Evolutionary conservation across 2,888 invertebrate species (phyloP).

Genomic region (Tanypteryx hageni): DNA sequence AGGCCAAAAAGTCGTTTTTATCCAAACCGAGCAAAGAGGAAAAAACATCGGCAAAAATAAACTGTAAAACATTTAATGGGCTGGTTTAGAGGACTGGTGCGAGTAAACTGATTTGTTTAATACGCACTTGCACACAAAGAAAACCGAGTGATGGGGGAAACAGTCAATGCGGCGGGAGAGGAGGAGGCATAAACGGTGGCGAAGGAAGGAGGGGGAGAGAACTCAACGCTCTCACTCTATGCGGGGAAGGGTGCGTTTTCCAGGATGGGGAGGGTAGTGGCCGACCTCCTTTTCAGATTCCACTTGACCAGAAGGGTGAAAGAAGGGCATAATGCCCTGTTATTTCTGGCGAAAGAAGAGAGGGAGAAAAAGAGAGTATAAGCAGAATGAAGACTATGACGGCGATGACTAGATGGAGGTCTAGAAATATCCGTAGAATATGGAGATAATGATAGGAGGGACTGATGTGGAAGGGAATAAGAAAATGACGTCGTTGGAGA

Average conservation of each 20-base stretch:
- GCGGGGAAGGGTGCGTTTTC: too few species aligned
- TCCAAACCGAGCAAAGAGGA: background rate
- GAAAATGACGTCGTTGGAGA: background rate
- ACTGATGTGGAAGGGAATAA: background rate
- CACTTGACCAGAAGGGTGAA: background rate
- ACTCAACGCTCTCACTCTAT: background rate
- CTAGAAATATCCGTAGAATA: too few species aligned
- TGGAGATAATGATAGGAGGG: background rate
- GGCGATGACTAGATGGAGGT: background rate
- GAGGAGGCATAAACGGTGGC: background rate
- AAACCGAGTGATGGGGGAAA: background rate
- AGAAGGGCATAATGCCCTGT: background rate
- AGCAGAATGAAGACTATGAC: background rate
- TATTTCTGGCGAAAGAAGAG: background rate
- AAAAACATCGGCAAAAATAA: background rate
- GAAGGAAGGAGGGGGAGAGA: background rate
- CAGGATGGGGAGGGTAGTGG: background rate
- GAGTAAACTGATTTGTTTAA: conserved; percentile 28
- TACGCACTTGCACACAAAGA: conserved; percentile 11
- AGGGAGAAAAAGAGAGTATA: background rate
- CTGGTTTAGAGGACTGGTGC: background rate
- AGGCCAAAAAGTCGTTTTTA: background rate
- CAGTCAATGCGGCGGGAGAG: background rate
- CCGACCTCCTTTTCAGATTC: background rate
- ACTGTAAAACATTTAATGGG: conserved; percentile 17